phyloP scores from a whole-genome alignment of 2,797 vertebrate genomes.

The Synaphobranchus kaupii region DNA sequence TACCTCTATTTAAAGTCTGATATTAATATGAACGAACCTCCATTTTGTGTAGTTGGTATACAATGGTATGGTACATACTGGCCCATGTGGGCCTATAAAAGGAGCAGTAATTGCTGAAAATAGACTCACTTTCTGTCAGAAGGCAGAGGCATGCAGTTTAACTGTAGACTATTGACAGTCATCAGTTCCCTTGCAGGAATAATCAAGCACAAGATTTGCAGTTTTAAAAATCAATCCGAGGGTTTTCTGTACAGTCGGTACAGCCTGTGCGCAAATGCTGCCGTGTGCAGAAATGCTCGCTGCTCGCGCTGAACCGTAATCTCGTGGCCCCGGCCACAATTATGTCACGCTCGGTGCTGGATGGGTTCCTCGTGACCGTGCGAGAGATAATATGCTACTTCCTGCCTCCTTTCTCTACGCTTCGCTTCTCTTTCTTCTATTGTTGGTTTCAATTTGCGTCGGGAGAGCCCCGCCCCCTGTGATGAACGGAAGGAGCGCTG shows the following conservation, averaged over 20 bases:
- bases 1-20: background rate
- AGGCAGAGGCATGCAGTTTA: background rate
- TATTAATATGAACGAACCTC: background rate
- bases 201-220: background rate
- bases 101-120: background rate
- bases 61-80: background rate
- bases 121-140: background rate
- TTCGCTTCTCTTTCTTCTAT: background rate
- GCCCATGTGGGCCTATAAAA: background rate
- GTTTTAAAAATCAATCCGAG: background rate
- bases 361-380: background rate
- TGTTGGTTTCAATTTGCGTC: background rate
- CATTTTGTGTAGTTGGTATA: background rate
- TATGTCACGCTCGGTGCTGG: background rate
- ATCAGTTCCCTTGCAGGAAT: background rate
- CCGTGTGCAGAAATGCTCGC: background rate
- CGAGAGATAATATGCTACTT: background rate
- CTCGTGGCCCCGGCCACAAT: background rate
- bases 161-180: background rate
- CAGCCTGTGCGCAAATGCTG: background rate
- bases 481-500: background rate
- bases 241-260: background rate
- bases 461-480: background rate
- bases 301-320: background rate
- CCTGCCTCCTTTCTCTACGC: background rate